These are phyloP conservation scores for Drosophila nasuta DNA, from an alignment of 1,140 invertebrate genomes.

Conservation along the genomic window DNA sequence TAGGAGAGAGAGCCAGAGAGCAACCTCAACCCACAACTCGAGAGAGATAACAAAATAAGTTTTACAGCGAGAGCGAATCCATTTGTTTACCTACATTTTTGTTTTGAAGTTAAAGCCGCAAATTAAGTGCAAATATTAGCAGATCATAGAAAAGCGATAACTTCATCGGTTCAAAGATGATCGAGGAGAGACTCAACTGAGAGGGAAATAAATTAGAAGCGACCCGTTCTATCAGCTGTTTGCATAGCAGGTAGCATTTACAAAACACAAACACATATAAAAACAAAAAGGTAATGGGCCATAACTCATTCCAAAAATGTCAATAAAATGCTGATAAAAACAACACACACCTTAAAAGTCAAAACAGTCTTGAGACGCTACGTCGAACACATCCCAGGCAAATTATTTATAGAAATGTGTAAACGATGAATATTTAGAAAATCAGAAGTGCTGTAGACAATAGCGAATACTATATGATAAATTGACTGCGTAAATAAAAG, in stretches of 20 bases:
- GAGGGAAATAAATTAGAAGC: not conserved
- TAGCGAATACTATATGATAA: not conserved
- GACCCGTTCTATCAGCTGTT: slow-evolving; percentile 10
- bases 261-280: not conserved
- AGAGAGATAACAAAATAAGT: not conserved
- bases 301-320: slow-evolving; percentile 13
- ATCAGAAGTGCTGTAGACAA: not conserved
- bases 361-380: slow-evolving; percentile 1
- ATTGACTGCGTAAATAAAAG: not conserved
- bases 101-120: slow-evolving; percentile 24
- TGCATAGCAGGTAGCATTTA: slow-evolving; percentile 18
- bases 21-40: not conserved
- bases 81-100: slow-evolving; percentile 28
- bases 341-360: slow-evolving; percentile 1
- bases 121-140: slow-evolving; percentile 27
- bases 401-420: not conserved
- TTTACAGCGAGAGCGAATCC: not conserved
- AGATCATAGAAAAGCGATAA: slow-evolving; percentile 16
- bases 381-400: not conserved
- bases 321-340: slow-evolving; percentile 21
- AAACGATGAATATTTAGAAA: not conserved
- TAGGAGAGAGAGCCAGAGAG: not conserved
- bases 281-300: slow-evolving; percentile 4
- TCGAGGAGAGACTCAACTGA: not conserved
- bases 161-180: not conserved